A percentile compares a stretch with the other conserved stretches of the same genome.
phyloP scores from a whole-genome alignment of 1,140 invertebrate species.

The Drosophila melanica region DNA sequence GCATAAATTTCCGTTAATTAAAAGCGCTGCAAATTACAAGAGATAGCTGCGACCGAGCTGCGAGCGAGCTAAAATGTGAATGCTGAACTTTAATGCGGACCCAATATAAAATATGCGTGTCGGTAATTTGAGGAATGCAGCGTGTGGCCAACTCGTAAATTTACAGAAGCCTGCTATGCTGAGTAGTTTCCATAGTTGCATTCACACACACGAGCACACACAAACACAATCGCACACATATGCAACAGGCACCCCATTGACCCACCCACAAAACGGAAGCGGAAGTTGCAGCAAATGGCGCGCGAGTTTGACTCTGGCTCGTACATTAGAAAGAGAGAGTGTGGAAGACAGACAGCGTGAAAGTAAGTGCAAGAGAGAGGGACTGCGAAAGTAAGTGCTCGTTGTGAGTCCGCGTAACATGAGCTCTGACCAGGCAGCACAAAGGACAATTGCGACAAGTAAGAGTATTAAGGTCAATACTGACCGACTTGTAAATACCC shows the following conservation, averaged over 20 bases:
- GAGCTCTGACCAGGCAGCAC: conserved; percentile 59
- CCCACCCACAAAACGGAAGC: conserved; percentile 60
- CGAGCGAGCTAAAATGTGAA: conserved; percentile 5
- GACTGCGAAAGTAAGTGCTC: neutral
- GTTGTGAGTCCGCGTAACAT: conserved; percentile 64
- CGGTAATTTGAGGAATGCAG: conserved; percentile 80
- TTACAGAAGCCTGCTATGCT: conserved; percentile 58
- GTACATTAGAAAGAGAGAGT: conserved; percentile 6
- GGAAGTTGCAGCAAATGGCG: conserved; percentile 79
- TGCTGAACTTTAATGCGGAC: conserved; percentile 60
- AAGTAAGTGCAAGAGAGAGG: conserved; percentile 15
- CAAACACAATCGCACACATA: neutral
- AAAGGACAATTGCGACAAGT: conserved; percentile 53
- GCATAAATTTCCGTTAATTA: conserved; percentile 80
- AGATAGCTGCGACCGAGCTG: conserved; percentile 21
- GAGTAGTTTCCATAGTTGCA: conserved; percentile 41
- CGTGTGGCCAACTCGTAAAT: conserved; percentile 71
- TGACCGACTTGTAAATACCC: neutral
- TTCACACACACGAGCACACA: conserved; percentile 11
- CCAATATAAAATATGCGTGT: conserved; percentile 80
- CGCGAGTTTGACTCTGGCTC: conserved; percentile 55
- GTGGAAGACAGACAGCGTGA: neutral
- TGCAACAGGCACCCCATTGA: conserved; percentile 38
- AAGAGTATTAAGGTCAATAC: too few relatives aligned
- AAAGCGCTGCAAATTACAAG: conserved; percentile 69